Evolutionary conservation across 2,797 vertebrate species (phyloP).

Genomic region (Cossypha dichroa): DNA sequence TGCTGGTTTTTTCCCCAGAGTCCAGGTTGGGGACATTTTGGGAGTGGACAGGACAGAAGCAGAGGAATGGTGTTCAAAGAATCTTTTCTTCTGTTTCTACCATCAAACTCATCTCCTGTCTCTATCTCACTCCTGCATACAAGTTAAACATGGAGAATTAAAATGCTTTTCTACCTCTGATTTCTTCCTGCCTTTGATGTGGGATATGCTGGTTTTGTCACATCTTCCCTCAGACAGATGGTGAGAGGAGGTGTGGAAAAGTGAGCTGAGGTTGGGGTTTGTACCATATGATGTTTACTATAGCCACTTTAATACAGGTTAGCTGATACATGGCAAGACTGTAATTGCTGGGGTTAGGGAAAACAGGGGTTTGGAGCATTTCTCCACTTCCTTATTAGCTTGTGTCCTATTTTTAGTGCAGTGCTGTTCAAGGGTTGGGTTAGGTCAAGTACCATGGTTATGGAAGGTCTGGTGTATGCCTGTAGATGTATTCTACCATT

Average conservation of each 20-base stretch:
- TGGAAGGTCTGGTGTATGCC: not conserved
- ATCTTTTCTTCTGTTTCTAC: not conserved
- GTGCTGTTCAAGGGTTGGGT: not conserved
- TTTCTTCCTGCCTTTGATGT: not conserved
- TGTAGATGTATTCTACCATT: not conserved
- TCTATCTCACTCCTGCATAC: not conserved
- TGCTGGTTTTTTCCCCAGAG: not conserved
- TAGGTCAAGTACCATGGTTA: not conserved
- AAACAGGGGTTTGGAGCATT: not conserved
- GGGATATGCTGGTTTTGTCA: not conserved
- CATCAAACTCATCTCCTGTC: not conserved
- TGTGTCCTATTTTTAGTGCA: not conserved
- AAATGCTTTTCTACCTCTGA: not conserved
- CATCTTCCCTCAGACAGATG: not conserved
- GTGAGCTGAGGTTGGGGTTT: not conserved
- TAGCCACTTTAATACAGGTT: not conserved
- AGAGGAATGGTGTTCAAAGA: not conserved
- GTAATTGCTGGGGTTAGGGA: not conserved
- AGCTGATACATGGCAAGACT: not conserved
- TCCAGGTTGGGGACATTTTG: not conserved
- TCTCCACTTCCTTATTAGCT: not conserved
- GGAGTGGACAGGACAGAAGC: not conserved
- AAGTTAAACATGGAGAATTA: not conserved
- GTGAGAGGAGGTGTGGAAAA: not conserved
- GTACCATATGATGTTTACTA: not conserved